Base-by-base conservation (phyloP, 2,797 vertebrate genomes). In the Enteromius trimaculatus region DNA sequence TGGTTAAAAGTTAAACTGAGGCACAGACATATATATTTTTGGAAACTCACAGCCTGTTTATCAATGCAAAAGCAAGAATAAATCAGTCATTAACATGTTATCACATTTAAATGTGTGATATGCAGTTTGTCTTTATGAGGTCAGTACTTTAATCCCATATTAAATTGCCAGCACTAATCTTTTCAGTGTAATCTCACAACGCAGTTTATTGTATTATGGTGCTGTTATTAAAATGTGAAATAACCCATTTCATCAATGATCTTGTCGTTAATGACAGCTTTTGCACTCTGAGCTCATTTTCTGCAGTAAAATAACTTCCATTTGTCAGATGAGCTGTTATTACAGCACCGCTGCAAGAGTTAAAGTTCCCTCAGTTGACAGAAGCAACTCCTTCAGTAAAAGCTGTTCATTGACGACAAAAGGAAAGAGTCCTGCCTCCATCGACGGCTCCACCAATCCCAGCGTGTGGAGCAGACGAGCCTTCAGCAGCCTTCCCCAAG, bases 401-500 rank as follows among this genome's bases (percentile, higher is more conserved):
- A 69, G 65, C 62, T 58, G 64, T 70, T 62, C 90, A 88, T 90
- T 89, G 87, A 90, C 92, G 92, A 93, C 90, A 91, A 91, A 91
- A 81, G 75, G 6, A 3, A 49, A 78, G n/a, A 49, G 82, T 16
- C 82, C 51, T 1, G 60, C 49, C 78, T 39, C 16, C 62, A 11
- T 62, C 23, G 86, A 85, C 88, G 93, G 88, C 80, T 91, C 93
- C 89, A 86, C 86, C 68, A 17, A 88, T 81, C 9, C 6, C 19
- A 19, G 72, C 26, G 88, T 23, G 75, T 90, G 80, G 90, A 92
- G 90, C 90, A 83, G 88, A 93, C 96, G 96, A 97, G 96, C 96
- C 96, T 95, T 96, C 96, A 68, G 93, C 88, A 92, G 87, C 93
- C 95, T 93, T 94, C 92, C 92, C 88, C 88, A 80, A 89, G 86